Evolutionary conservation across 1,140 invertebrate genomes (phyloP).

Genomic region (Lucilia cuprina): DNA sequence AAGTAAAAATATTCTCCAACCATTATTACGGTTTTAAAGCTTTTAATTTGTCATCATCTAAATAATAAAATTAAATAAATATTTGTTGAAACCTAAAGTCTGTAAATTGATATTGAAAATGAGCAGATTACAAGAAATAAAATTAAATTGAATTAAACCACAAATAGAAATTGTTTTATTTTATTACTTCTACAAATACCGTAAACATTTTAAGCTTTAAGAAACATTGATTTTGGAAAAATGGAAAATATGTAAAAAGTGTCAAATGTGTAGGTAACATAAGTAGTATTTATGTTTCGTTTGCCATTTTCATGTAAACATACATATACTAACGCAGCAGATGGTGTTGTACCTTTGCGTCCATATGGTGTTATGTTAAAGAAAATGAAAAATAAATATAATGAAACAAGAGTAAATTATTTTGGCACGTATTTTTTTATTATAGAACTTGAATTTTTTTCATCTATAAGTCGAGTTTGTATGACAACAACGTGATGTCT

Average conservation of each 20-base stretch:
- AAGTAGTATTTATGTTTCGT: background rate
- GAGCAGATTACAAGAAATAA: background rate
- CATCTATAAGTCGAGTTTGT: background rate
- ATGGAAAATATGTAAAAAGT: background rate
- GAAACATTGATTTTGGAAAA: background rate
- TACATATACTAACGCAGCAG: too few relatives aligned
- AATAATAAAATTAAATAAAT: background rate
- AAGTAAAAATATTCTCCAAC: too few relatives aligned
- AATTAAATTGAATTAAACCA: background rate
- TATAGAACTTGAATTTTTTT: background rate
- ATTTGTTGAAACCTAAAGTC: background rate
- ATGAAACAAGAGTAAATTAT: slow-evolving; percentile 1
- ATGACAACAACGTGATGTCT: background rate
- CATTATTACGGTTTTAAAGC: too few relatives aligned
- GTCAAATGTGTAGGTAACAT: background rate
- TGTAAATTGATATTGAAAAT: background rate
- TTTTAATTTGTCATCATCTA: background rate
- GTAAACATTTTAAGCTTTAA: background rate
- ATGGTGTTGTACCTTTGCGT: background rate
- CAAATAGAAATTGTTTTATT: slow-evolving; percentile 3
- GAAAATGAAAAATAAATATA: background rate
- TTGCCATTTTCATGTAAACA: background rate
- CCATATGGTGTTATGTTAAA: background rate
- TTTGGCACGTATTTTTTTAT: slow-evolving; percentile 10
- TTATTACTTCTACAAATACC: background rate